Evolutionary conservation across 2,113 vertebrate species (phyloP).

Genomic region (Heptranchias perlo): DNA sequence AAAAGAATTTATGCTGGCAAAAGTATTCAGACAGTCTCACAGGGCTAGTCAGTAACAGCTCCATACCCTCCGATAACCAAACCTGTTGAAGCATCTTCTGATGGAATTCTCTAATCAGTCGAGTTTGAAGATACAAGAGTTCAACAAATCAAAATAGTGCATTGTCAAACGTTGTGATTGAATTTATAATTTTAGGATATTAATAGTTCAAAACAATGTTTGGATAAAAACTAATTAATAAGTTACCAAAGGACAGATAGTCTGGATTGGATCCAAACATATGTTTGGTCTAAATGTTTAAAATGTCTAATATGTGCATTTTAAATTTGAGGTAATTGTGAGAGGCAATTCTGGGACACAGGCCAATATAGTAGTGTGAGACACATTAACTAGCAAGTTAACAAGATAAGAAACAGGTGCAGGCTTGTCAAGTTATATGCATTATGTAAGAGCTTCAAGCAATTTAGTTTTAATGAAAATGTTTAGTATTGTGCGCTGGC

Average conservation of each 20-base stretch:
- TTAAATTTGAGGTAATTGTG: background rate
- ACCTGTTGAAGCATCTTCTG: too few relatives aligned
- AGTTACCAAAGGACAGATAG: background rate
- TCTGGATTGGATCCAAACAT: background rate
- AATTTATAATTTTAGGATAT: background rate
- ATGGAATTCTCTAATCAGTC: background rate
- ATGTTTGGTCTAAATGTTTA: background rate
- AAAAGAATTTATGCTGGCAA: too few relatives aligned
- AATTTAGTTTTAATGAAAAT: slow-evolving; percentile 28
- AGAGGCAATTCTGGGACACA: slow-evolving; percentile 11
- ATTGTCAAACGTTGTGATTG: background rate
- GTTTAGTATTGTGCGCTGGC: background rate
- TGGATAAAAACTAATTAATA: background rate
- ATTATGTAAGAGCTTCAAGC: background rate
- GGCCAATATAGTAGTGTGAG: slow-evolving; percentile 1
- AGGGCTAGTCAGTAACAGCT: too few relatives aligned
- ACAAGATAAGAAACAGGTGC: slow-evolving; percentile 3
- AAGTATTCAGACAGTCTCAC: too few relatives aligned
- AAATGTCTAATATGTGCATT: background rate
- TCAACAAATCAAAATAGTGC: background rate
- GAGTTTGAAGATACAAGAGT: background rate
- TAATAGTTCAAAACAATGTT: background rate
- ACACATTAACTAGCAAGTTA: background rate
- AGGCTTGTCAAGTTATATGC: background rate
- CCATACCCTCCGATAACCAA: too few relatives aligned